Percentiles rank a stretch among this genome's conserved stretches.
These are phyloP conservation scores for Siniperca obscura DNA, from an alignment of 2,797 vertebrate species.

Conservation along the genomic window DNA sequence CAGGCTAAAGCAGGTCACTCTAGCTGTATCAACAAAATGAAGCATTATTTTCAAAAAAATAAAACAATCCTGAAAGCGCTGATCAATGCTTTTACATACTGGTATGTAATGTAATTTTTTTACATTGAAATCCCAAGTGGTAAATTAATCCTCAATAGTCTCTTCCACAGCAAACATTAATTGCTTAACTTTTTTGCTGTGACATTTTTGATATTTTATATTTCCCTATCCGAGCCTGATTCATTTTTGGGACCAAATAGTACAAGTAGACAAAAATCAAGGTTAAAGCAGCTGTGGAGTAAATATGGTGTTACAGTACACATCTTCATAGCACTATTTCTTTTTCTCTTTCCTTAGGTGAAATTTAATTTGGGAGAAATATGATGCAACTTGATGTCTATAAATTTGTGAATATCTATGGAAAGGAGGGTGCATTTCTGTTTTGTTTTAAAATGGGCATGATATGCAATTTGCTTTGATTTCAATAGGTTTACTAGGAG, in stretches of 20 bases:
- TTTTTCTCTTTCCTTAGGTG: constrained; percentile 34
- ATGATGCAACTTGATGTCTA: constrained; percentile 46
- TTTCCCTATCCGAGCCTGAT: constrained; percentile 7
- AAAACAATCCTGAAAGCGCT: constrained; percentile 8
- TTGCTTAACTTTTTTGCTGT: constrained; percentile 36
- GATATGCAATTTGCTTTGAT: constrained; percentile 53
- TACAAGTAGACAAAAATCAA: constrained; percentile 17
- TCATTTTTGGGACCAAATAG: constrained; percentile 44
- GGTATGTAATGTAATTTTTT: not conserved
- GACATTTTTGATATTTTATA: constrained; percentile 26
- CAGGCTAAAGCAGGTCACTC: constrained; percentile 24
- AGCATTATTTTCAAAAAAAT: constrained; percentile 17
- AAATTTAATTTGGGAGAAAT: constrained; percentile 19
- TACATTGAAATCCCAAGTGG: not conserved
- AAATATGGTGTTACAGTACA: constrained; percentile 33
- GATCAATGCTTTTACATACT: not conserved
- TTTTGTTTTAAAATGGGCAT: constrained; percentile 51
- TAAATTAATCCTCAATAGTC: constrained; percentile 28
- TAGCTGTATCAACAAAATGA: constrained; percentile 14
- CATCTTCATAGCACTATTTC: constrained; percentile 13
- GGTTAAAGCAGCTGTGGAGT: constrained; percentile 21
- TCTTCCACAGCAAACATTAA: constrained; percentile 19
- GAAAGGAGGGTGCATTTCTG: constrained; percentile 36
- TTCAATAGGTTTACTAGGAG: constrained; percentile 46
- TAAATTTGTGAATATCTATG: constrained; percentile 54